Percentiles rank a stretch among this genome's conserved stretches.
These are phyloP conservation scores for Ranitomeya variabilis DNA, from an alignment of 2,113 vertebrate species.

Conservation along the genomic window DNA sequence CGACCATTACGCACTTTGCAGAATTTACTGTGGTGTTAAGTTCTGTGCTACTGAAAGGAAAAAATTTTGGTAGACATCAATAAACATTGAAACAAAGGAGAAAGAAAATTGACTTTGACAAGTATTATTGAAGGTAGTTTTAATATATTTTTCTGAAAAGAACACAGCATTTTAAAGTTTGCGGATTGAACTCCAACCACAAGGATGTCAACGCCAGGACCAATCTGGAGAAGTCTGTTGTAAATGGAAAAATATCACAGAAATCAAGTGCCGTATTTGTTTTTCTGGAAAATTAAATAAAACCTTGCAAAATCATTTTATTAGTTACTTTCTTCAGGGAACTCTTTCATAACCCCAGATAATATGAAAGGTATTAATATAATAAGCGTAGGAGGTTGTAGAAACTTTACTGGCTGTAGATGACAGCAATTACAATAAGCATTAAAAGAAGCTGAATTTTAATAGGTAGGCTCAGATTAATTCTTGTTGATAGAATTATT, in stretches of 20 bases:
- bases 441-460: not conserved
- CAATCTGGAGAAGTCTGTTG: constrained; percentile 13
- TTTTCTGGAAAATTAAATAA: constrained; percentile 37
- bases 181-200: constrained; percentile 41
- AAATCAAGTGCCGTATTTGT: constrained; percentile 29
- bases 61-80: constrained; percentile 9
- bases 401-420: not conserved
- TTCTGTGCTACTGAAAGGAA: constrained; percentile 16
- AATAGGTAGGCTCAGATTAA: not conserved
- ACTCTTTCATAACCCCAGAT: not conserved
- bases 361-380: not conserved
- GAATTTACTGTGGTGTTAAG: constrained; percentile 1
- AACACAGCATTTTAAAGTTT: constrained; percentile 29
- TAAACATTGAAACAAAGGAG: constrained; percentile 17
- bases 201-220: constrained; percentile 19
- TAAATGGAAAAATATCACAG: constrained; percentile 24
- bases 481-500: not conserved
- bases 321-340: not conserved
- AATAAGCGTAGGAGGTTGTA: not conserved
- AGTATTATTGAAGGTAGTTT: constrained; percentile 45
- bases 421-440: not conserved
- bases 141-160: constrained; percentile 9
- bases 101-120: constrained; percentile 46
- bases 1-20: not conserved
- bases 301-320: not conserved